A percentile compares a stretch with the other conserved stretches of the same genome.
Evolutionary conservation across 2,888 invertebrate species (phyloP).

Genomic region (Deroplatys truncata): DNA sequence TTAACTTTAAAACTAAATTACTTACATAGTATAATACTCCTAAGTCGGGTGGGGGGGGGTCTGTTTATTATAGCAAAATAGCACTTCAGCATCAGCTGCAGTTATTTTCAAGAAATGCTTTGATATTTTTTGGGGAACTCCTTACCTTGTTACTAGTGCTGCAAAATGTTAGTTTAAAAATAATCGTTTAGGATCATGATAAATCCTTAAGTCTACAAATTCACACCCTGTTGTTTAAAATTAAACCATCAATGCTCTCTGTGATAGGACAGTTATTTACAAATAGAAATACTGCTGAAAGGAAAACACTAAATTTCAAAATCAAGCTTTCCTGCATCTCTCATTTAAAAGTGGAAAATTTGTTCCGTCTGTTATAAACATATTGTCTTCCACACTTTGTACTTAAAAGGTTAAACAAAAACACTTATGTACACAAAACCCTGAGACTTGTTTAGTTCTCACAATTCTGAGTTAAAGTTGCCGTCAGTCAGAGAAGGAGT

Average conservation of each 20-base stretch:
- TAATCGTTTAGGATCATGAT: no score
- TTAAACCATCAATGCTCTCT: neutral
- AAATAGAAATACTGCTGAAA: neutral
- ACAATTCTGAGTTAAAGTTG: neutral
- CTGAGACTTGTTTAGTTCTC: neutral
- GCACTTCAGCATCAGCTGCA: no score
- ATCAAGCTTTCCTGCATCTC: neutral
- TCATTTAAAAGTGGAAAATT: neutral
- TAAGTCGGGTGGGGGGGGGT: no score
- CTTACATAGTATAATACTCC: no score
- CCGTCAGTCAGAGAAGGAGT: neutral
- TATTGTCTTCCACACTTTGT: neutral
- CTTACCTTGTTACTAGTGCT: no score
- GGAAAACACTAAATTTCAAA: neutral
- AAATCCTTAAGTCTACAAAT: neutral
- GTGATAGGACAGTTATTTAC: neutral
- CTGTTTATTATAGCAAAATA: no score
- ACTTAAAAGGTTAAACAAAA: neutral
- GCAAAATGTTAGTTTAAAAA: no score
- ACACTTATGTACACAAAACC: neutral
- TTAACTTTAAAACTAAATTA: no score
- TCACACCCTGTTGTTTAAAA: neutral
- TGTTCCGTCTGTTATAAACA: neutral
- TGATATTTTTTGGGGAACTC: no score
- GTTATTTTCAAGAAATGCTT: no score